Conservation (phyloP, 2,113 vertebrate genomes). For the Neoarius graeffei region DNA sequence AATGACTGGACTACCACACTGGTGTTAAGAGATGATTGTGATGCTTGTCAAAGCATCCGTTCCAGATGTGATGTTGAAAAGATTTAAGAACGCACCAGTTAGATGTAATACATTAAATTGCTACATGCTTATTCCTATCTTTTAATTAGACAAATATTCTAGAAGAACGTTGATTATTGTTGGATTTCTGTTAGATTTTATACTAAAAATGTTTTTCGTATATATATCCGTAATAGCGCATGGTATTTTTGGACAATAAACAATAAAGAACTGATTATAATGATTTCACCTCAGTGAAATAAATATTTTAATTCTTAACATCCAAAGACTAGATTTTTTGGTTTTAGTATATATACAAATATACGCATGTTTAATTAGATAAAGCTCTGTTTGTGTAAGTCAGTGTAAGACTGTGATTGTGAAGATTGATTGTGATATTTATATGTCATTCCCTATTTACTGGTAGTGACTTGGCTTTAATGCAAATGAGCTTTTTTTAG, state of each 20-base stretch:
- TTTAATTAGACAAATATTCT: neutral
- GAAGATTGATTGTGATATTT: neutral
- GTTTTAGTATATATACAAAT: neutral
- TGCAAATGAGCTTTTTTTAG: neutral
- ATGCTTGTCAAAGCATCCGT: neutral
- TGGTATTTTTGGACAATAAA: neutral
- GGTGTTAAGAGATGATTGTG: neutral
- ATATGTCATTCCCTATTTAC: neutral
- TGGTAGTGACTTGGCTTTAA: neutral
- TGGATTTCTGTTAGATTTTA: neutral
- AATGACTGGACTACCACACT: no score
- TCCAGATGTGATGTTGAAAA: neutral
- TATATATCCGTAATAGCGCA: no score
- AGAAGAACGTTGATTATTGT: neutral
- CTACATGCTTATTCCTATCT: no score
- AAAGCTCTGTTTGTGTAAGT: neutral
- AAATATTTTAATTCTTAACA: neutral
- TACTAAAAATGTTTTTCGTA: no score
- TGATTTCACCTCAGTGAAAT: neutral
- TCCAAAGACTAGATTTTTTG: neutral
- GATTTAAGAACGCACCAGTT: neutral
- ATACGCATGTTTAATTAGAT: neutral
- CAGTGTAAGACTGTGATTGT: neutral
- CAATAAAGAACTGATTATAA: neutral
- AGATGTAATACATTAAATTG: no score